These are phyloP conservation scores for Nothobranchius kuhntae DNA, from an alignment of 2,113 vertebrate species.

Conservation along the genomic window DNA sequence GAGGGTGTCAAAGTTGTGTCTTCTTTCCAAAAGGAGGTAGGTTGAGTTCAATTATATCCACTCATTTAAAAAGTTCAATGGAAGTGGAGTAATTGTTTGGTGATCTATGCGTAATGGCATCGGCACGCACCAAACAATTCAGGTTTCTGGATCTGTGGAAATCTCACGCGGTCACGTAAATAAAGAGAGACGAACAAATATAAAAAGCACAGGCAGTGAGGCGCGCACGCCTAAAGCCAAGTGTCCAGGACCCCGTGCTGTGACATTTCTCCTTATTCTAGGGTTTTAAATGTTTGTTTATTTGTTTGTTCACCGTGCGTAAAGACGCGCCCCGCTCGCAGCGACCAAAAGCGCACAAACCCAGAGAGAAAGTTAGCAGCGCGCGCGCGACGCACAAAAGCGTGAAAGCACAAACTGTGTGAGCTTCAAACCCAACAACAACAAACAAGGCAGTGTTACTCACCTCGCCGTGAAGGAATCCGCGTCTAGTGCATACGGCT, in stretches of 20 bases:
- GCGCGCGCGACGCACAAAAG: constrained; percentile 8
- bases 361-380: constrained; percentile 52
- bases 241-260: constrained; percentile 34
- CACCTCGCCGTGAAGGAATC: constrained; percentile 81
- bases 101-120: constrained; percentile 23
- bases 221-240: constrained; percentile 20
- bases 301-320: constrained; percentile 17
- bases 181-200: background rate
- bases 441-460: constrained; percentile 71
- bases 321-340: constrained; percentile 10
- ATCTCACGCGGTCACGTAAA: constrained; percentile 14
- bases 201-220: constrained; percentile 11
- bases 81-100: no score
- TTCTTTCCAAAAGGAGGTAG: no score
- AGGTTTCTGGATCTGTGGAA: constrained; percentile 2
- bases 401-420: constrained; percentile 33
- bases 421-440: constrained; percentile 51
- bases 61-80: no score
- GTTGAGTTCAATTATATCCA: no score
- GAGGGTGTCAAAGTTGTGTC: no score
- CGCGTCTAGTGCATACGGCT: constrained; percentile 59
- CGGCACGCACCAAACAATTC: background rate
- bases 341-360: constrained; percentile 19
- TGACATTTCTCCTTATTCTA: constrained; percentile 16
- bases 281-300: background rate